Conservation (phyloP, 2,113 vertebrate species). For the Clinocottus analis region DNA sequence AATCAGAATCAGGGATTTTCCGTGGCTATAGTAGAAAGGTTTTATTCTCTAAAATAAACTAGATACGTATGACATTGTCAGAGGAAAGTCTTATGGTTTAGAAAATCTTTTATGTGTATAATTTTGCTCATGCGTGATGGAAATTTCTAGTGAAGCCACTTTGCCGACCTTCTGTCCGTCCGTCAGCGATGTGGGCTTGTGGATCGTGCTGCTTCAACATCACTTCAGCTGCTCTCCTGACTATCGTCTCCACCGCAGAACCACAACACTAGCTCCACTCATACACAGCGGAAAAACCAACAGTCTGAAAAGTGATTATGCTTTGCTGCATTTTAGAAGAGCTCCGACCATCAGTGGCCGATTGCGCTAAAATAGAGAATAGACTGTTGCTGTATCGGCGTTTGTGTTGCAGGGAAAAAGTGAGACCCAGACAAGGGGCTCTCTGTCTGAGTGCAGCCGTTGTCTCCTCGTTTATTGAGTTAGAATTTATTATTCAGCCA, state of each 20-base stretch:
- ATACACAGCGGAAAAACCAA: slow-evolving; percentile 8
- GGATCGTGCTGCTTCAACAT: slow-evolving; percentile 19
- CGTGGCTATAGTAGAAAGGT: neutral
- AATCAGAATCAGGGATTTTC: slow-evolving; percentile 8
- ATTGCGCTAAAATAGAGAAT: slow-evolving; percentile 33
- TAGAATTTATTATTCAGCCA: slow-evolving; percentile 84
- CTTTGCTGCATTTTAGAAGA: slow-evolving; percentile 39
- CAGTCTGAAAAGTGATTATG: slow-evolving; percentile 31
- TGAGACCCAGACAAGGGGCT: slow-evolving; percentile 72
- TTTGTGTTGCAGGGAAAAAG: slow-evolving; percentile 44
- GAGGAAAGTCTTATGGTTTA: slow-evolving; percentile 3
- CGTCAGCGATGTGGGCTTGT: slow-evolving; percentile 45
- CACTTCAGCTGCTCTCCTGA: slow-evolving; percentile 46
- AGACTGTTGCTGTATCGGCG: slow-evolving; percentile 16
- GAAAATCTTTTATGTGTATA: slow-evolving; percentile 13
- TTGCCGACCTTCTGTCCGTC: slow-evolving; percentile 44
- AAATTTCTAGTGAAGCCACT: slow-evolving; percentile 33
- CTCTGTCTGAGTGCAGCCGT: slow-evolving; percentile 80
- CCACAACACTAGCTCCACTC: slow-evolving; percentile 29
- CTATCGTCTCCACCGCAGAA: slow-evolving; percentile 24
- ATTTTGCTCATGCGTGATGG: neutral
- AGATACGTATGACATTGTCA: neutral
- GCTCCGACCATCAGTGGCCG: slow-evolving; percentile 18
- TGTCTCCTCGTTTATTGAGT: slow-evolving; percentile 82
- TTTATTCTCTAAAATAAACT: neutral